Evolutionary conservation across 2,888 invertebrate genomes (phyloP).

Genomic region (Brachypalpus laphriformis): DNA sequence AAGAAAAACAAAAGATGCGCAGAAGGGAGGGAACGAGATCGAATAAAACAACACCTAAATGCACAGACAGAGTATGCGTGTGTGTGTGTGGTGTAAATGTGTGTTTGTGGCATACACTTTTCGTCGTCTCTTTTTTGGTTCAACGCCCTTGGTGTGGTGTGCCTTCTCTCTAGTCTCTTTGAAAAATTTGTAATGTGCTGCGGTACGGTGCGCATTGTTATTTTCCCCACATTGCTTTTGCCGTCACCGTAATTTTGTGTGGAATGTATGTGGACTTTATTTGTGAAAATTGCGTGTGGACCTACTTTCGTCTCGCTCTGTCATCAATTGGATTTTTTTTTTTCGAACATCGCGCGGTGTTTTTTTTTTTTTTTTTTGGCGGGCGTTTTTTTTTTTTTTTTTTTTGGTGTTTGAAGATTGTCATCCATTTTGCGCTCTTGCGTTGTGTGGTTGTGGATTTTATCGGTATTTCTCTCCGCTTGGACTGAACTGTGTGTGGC

Average conservation of each 20-base stretch:
- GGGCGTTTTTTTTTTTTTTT: slow-evolving; percentile 52
- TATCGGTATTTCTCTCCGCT: slow-evolving; percentile 28
- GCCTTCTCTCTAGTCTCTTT: slow-evolving; percentile 34
- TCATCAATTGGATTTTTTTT: slow-evolving; percentile 59
- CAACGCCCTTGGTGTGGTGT: slow-evolving; percentile 72
- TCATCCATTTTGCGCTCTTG: slow-evolving; percentile 61
- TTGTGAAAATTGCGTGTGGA: slow-evolving; percentile 1
- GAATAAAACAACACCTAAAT: slow-evolving; percentile 36
- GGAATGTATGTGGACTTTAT: slow-evolving; percentile 55
- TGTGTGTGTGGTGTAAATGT: not conserved
- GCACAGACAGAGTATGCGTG: not conserved
- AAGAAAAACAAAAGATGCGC: slow-evolving; percentile 57
- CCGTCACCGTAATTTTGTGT: slow-evolving; percentile 24
- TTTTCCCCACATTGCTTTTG: slow-evolving; percentile 45
- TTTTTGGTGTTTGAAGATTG: slow-evolving; percentile 21
- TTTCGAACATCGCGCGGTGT: slow-evolving; percentile 58
- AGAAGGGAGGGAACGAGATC: slow-evolving; percentile 49
- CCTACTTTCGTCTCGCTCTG: slow-evolving; percentile 51
- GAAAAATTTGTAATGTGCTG: slow-evolving; percentile 33
- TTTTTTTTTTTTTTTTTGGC: slow-evolving; percentile 68
- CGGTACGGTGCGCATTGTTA: slow-evolving; percentile 67
- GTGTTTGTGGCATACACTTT: slow-evolving; percentile 57
- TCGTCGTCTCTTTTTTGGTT: slow-evolving; percentile 64
- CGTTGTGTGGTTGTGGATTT: slow-evolving; percentile 54
- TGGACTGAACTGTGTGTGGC: slow-evolving; percentile 53